These are phyloP conservation scores for Napeogenes inachia DNA, from an alignment of 2,888 invertebrate species.

Conservation along the genomic window DNA sequence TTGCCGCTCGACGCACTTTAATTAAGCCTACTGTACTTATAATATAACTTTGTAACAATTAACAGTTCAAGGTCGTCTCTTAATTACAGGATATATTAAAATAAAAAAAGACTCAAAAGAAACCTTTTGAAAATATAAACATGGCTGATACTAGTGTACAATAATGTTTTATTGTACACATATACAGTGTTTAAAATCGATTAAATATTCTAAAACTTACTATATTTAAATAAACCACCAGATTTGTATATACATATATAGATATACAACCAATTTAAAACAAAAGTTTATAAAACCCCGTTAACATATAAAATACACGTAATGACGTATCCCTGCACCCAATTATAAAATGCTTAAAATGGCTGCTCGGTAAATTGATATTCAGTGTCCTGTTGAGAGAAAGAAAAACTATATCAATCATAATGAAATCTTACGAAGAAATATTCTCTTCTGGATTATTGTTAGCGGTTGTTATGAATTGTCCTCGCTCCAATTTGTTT, in stretches of 20 bases:
- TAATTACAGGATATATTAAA: too few species aligned
- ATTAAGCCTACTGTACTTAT: too few species aligned
- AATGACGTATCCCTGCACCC: background rate
- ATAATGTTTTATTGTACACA: too few species aligned
- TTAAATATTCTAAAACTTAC: too few species aligned
- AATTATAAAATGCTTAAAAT: conserved; percentile 7
- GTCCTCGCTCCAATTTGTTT: conserved; percentile 28
- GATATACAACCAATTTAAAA: background rate
- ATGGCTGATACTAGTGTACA: too few species aligned
- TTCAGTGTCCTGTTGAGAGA: conserved; percentile 15
- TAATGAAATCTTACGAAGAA: conserved; percentile 28
- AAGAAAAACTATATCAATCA: conserved; percentile 24
- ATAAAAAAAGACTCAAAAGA: too few species aligned
- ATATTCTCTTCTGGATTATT: conserved; percentile 28
- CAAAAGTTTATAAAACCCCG: background rate
- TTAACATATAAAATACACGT: background rate
- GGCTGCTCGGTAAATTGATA: conserved; percentile 11
- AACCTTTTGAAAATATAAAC: too few species aligned
- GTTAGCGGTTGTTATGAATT: conserved; percentile 30
- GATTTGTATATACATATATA: background rate
- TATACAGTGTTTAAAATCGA: too few species aligned
- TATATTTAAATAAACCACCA: too few species aligned
- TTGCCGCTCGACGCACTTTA: too few species aligned
- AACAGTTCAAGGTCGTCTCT: too few species aligned
- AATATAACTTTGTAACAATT: too few species aligned